A percentile compares a stretch with the other conserved stretches of the same genome.
Evolutionary conservation across 2,113 vertebrate genomes (phyloP).

Genomic region (Periophthalmodon schlosseri): DNA sequence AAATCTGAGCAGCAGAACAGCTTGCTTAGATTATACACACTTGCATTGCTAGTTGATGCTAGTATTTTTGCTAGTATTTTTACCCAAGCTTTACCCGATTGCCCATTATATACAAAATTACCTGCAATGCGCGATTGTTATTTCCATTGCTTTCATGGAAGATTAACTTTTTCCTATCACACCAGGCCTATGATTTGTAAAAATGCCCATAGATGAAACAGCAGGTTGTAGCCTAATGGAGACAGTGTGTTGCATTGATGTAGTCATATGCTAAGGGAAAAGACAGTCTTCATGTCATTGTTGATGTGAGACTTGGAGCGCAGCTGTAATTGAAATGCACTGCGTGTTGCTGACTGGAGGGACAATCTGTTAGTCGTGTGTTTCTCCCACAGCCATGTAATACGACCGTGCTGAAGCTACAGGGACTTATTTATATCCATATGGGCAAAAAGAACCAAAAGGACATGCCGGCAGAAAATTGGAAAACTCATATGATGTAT

Average conservation of each 20-base stretch:
- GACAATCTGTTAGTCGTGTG: conserved; percentile 85
- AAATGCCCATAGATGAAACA: conserved; percentile 41
- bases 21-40: no score
- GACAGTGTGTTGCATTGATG: conserved; percentile 34
- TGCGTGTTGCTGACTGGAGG: conserved; percentile 70
- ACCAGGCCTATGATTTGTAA: background rate
- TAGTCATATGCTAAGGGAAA: conserved; percentile 48
- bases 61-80: no score
- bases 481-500: conserved; percentile 73
- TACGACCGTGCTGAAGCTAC: conserved; percentile 75
- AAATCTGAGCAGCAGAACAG: no score
- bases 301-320: conserved; percentile 55
- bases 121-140: background rate
- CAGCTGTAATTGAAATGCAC: conserved; percentile 82
- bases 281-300: conserved; percentile 57
- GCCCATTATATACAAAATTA: background rate
- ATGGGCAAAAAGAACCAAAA: conserved; percentile 52
- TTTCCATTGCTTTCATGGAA: background rate
- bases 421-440: conserved; percentile 86
- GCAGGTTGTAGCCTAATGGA: conserved; percentile 42
- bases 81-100: background rate
- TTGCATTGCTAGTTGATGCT: no score
- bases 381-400: conserved; percentile 83
- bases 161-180: background rate
- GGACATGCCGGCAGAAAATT: conserved; percentile 80